Evolutionary conservation across 2,797 vertebrate species (phyloP), one percentile per base, ranked within the genome.

Genomic region (Poliocrania exsul): DNA sequence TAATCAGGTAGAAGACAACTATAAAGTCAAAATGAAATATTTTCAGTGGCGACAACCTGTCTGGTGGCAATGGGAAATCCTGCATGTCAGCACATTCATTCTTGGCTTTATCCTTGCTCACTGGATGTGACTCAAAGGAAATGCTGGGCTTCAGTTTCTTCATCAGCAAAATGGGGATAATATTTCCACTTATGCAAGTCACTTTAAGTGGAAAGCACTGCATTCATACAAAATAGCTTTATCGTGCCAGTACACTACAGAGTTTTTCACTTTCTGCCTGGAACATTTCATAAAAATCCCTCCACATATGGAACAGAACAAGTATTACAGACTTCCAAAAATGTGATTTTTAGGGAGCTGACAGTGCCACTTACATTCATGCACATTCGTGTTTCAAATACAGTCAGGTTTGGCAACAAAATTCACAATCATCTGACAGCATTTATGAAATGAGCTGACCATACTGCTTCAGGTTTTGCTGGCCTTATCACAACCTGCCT

Each of bases 51-150:
- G 87, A 90, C 87, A 93, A 94, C 92, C 85, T 93, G 93, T 91
- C 92, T 96, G 78, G 91, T 96, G 70, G 95, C 66, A 79, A 8
- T 65, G 89, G 87, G 85, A 96, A 97, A 93, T 95, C 87, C 93
- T 94, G 82, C 8, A 1, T 93, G 92, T 96, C 95, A 96, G 93
- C 93, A 96, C 79, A 93, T 95, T 92, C 87, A 40, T 88, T 97
- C 91, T 94, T 96, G 93, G 95, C 91, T 95, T 90, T 90, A 71
- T 91, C 90, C 80, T 67, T 75, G 73, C 82, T 95, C 89, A 91
- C 92, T 96, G 95, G 95, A 93, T 96, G 85, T 42, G 80, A 96
- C 93, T 95, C 95, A 97, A 94, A 95, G 87, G 85, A 94, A 95
- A 91, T 1, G 38, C 92, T 93, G 87, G 94, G 93, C 91, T 95